Evolutionary conservation across 2,888 invertebrate species (phyloP).

Genomic region (Drosophila sordidula): DNA sequence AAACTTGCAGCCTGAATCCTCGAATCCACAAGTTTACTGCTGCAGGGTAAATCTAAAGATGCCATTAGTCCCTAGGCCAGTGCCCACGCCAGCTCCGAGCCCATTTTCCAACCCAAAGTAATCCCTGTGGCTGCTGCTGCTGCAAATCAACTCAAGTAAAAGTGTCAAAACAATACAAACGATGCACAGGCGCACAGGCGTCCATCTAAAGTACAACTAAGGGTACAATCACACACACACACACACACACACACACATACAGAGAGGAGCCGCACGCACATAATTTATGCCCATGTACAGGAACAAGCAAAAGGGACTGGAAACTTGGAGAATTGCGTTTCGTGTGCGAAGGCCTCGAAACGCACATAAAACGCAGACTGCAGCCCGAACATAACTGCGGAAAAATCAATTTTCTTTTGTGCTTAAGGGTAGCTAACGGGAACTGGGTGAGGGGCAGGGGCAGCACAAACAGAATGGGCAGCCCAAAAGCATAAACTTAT

Average conservation of each 20-base stretch:
- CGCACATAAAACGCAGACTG: slow-evolving; percentile 78
- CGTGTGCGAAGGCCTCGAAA: slow-evolving; percentile 20
- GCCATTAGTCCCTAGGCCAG: slow-evolving; percentile 18
- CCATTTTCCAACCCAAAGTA: slow-evolving; percentile 20
- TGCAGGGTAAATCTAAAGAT: slow-evolving; percentile 2
- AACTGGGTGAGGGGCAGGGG: background rate
- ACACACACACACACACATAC: slow-evolving; percentile 1
- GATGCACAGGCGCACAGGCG: slow-evolving; percentile 51
- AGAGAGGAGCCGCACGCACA: slow-evolving; percentile 49
- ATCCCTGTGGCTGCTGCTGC: slow-evolving; percentile 42
- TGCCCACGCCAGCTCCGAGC: background rate
- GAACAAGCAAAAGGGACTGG: slow-evolving; percentile 30
- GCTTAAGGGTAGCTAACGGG: slow-evolving; percentile 48
- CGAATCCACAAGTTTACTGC: background rate
- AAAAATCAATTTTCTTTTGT: slow-evolving; percentile 77
- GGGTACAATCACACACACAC: slow-evolving; percentile 8
- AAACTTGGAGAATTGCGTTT: slow-evolving; percentile 32
- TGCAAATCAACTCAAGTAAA: slow-evolving; percentile 74
- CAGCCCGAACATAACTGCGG: slow-evolving; percentile 66
- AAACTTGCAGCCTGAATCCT: slow-evolving; percentile 14
- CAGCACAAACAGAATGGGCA: background rate
- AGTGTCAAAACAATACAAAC: slow-evolving; percentile 75
- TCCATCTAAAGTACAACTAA: slow-evolving; percentile 9
- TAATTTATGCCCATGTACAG: slow-evolving; percentile 72
- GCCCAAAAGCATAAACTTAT: slow-evolving; percentile 45